phyloP scores from a whole-genome alignment of 2,888 invertebrate species.

The Dasypolia templi region DNA sequence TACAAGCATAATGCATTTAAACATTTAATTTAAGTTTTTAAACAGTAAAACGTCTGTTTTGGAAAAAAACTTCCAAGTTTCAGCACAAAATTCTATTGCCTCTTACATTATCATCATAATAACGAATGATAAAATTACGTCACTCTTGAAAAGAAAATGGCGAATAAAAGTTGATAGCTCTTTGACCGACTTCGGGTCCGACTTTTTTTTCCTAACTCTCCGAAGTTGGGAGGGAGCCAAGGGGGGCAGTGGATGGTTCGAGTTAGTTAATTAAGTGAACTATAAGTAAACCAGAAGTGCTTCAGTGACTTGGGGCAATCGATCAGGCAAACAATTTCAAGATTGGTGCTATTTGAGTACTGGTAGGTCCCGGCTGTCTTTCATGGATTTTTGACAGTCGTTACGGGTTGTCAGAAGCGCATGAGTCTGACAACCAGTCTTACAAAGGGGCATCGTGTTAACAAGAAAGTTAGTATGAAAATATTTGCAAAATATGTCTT shows the following conservation, averaged over 20 bases:
- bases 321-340: constrained; percentile 50
- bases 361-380: too few species aligned
- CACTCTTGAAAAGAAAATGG: constrained; percentile 38
- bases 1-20: background rate
- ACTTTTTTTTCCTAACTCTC: constrained; percentile 51
- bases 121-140: constrained; percentile 49
- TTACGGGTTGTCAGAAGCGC: too few species aligned
- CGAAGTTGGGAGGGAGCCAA: constrained; percentile 61
- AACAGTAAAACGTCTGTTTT: background rate
- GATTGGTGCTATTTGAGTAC: constrained; percentile 24
- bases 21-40: background rate
- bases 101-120: constrained; percentile 9
- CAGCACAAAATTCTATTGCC: constrained; percentile 12
- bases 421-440: too few species aligned
- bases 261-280: constrained; percentile 67
- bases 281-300: constrained; percentile 58
- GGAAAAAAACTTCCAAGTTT: background rate
- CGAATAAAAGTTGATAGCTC: constrained; percentile 44
- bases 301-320: constrained; percentile 46
- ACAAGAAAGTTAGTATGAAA: constrained; percentile 39
- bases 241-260: constrained; percentile 37
- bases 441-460: too few species aligned
- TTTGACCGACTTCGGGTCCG: constrained; percentile 50
- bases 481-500: constrained; percentile 48
- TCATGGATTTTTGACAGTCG: too few species aligned